phyloP scores from a whole-genome alignment of 1,140 invertebrate genomes.

The Calycopis cecrops region DNA sequence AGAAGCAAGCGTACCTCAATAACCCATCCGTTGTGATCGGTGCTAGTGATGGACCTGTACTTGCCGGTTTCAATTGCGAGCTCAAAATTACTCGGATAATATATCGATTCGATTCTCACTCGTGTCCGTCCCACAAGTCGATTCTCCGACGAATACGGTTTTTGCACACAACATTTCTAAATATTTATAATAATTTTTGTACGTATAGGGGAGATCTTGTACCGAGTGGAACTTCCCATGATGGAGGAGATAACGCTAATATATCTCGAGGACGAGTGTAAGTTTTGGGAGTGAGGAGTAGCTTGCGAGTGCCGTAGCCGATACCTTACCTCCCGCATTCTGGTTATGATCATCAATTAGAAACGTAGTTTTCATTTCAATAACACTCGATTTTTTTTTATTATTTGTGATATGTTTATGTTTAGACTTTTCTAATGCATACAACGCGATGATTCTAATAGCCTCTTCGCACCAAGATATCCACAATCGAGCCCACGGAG shows the following conservation, averaged over 20 bases:
- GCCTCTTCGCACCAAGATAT: slow-evolving; percentile 60
- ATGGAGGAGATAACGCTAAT: slow-evolving; percentile 92
- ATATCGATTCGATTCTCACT: background rate
- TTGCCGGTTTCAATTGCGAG: slow-evolving; percentile 16
- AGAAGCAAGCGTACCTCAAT: slow-evolving; percentile 35
- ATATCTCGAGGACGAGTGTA: slow-evolving; percentile 86
- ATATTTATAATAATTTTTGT: slow-evolving; percentile 78
- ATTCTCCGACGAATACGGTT: slow-evolving; percentile 25
- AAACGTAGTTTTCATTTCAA: slow-evolving; percentile 75
- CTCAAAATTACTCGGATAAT: slow-evolving; percentile 1
- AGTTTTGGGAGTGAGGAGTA: slow-evolving; percentile 76
- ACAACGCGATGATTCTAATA: slow-evolving; percentile 61
- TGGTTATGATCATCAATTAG: slow-evolving; percentile 76
- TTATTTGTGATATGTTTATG: slow-evolving; percentile 47
- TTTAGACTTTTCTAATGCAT: slow-evolving; percentile 62
- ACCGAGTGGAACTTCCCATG: slow-evolving; percentile 91
- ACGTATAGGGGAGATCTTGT: slow-evolving; percentile 90
- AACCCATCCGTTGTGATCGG: slow-evolving; percentile 49
- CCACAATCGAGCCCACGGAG: slow-evolving; percentile 51
- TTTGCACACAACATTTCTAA: slow-evolving; percentile 31
- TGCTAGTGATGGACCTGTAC: slow-evolving; percentile 45
- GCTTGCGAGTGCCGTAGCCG: slow-evolving; percentile 76
- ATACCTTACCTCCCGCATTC: slow-evolving; percentile 76
- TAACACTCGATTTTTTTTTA: slow-evolving; percentile 71
- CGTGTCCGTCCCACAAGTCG: slow-evolving; percentile 9